Evolutionary conservation across 2,888 invertebrate species (phyloP), one percentile per base, ranked within the genome.

Genomic region (Microctonus aethiopoides): DNA sequence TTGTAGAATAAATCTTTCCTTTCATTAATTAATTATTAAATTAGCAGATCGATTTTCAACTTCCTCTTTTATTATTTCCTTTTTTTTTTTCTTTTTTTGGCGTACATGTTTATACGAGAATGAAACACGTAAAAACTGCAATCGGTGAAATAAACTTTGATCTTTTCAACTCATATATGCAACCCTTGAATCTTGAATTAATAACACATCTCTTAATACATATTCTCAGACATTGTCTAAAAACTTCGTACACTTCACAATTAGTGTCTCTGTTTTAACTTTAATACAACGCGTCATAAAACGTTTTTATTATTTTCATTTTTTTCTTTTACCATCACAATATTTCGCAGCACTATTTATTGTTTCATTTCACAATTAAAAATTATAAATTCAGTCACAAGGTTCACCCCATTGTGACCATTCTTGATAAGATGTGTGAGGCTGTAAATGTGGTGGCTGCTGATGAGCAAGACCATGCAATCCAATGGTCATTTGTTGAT

Each of bases 351-450:
- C 46, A 46, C 46, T 16, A 16, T 20, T 46, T 46, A 5, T 3
- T 6, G 5, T 46, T 6, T 16, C 4, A 16, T 20, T 16, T 46
- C 46, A 46, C 39, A 52, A n/a, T n/a, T 41, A 56, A 13, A 34
- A 61, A 20, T 57, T 16, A 24, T 22, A 22, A 16, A 39, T 69
- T 82, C 80, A 86, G 61, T 85, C 86, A 75, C 86, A 85, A 54
- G 84, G 79, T 63, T 86, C 84, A 61, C 73, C 72, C 77, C 77
- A 77, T 57, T 75, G 76, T 24, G 72, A 57, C 77, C 77, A 77
- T 67, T 77, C 77, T 56, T 73, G 77, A 24, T 76, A 75, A n/a
- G 72, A 65, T 13, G 72, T 66, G 22, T 74, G 77, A 65, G 78
- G 81, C 72, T 77, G 78, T 51, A 76, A 75, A 13, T 72, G 72